These are phyloP conservation scores for Clistopyga incitator DNA, from an alignment of 2,888 invertebrate genomes.

Conservation along the genomic window DNA sequence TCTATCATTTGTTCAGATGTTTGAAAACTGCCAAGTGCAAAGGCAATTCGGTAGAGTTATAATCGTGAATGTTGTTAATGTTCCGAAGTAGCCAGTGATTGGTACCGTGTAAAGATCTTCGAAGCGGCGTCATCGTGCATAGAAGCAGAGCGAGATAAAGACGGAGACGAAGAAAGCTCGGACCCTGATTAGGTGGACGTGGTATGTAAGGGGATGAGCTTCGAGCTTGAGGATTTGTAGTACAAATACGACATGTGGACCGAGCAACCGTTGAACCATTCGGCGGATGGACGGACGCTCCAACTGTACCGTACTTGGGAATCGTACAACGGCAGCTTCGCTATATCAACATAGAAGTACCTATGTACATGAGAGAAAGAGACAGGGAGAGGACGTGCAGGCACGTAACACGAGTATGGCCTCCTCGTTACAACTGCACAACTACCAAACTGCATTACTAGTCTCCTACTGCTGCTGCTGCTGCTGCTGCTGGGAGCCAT, in stretches of 20 bases:
- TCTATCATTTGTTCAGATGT: too few species aligned
- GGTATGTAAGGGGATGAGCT: constrained; percentile 68
- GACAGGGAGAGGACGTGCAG: constrained; percentile 2
- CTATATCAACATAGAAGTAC: neutral
- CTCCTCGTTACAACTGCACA: constrained; percentile 74
- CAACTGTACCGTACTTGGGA: constrained; percentile 45
- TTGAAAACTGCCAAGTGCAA: too few species aligned
- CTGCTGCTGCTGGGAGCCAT: neutral
- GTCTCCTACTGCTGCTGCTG: constrained; percentile 4
- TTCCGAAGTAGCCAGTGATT: neutral
- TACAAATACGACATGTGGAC: constrained; percentile 77
- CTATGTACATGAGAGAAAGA: constrained; percentile 5
- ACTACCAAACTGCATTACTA: constrained; percentile 75
- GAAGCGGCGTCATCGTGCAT: neutral
- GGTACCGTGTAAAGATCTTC: neutral
- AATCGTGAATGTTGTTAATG: too few species aligned
- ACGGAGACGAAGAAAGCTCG: neutral
- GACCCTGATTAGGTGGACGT: constrained; percentile 69
- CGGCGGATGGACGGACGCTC: constrained; percentile 57
- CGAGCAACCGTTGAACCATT: constrained; percentile 57
- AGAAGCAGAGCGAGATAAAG: neutral
- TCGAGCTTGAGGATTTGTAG: constrained; percentile 72
- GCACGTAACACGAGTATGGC: constrained; percentile 29
- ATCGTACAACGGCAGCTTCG: constrained; percentile 23
- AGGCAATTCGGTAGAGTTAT: too few species aligned